Evolutionary conservation across 2,797 vertebrate genomes (phyloP).

Genomic region (Ciconia nigra): DNA sequence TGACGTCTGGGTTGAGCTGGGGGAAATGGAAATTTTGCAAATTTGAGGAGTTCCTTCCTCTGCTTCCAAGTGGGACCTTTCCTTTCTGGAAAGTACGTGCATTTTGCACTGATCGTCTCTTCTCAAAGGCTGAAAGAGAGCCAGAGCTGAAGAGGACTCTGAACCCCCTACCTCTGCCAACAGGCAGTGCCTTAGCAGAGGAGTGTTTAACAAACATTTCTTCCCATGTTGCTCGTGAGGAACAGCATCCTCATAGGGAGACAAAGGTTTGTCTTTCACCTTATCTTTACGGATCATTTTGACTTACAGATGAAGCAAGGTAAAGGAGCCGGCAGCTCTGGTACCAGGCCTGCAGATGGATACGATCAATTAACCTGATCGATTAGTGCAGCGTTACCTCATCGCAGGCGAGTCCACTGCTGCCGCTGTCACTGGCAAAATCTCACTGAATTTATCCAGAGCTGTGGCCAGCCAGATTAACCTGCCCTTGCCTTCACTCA

Average conservation of each 20-base stretch:
- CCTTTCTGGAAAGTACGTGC: neutral
- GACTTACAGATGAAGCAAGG: neutral
- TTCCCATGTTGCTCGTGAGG: rapidly evolving
- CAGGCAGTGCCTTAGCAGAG: neutral
- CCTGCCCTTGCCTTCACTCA: neutral
- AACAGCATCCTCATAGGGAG: neutral
- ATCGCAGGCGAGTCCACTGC: rapidly evolving
- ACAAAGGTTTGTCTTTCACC: neutral
- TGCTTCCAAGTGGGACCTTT: neutral
- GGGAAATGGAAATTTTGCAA: neutral
- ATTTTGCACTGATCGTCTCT: neutral
- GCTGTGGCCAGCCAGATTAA: neutral
- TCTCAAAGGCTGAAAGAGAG: neutral
- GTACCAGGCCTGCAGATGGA: neutral
- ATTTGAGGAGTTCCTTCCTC: neutral
- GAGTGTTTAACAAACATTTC: neutral
- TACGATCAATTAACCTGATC: neutral
- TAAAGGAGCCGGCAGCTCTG: neutral
- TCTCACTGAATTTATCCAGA: neutral
- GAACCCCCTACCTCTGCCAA: neutral
- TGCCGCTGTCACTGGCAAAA: neutral
- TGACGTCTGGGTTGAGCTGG: neutral
- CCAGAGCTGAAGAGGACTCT: neutral
- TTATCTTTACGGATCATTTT: neutral
- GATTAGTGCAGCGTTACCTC: neutral